These are phyloP conservation scores for Urocolius indicus DNA, from an alignment of 2,113 vertebrate genomes.

Conservation along the genomic window DNA sequence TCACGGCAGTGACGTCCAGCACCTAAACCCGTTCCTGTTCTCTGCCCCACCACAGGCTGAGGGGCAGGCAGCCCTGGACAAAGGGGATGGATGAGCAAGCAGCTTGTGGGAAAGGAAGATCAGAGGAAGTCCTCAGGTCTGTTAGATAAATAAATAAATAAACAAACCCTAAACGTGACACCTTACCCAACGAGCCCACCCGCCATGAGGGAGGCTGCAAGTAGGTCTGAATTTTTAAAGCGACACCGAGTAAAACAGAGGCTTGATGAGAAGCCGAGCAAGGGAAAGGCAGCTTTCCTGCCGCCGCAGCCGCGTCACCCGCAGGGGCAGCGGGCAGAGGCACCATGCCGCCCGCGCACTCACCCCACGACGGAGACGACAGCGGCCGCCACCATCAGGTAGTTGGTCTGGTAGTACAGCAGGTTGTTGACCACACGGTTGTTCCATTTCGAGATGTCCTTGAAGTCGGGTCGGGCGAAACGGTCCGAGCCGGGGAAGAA, in stretches of 20 bases:
- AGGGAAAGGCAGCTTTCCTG: neutral
- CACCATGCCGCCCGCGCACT: constrained; percentile 49
- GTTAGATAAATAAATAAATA: neutral
- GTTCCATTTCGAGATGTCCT: constrained; percentile 91
- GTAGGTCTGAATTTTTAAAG: neutral
- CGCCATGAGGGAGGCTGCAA: neutral
- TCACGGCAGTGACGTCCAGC: neutral
- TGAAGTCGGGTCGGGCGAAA: constrained; percentile 86
- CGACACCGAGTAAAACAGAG: neutral
- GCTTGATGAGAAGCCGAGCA: neutral
- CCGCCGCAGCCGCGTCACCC: neutral
- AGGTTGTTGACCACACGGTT: constrained; percentile 93
- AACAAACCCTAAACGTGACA: neutral
- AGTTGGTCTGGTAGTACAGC: constrained; percentile 96
- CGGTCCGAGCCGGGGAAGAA: constrained; percentile 88
- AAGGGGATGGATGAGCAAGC: too few species aligned
- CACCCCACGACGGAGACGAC: constrained; percentile 90
- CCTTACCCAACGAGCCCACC: neutral
- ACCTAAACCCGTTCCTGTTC: neutral
- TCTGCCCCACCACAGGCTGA: neutral
- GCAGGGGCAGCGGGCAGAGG: neutral
- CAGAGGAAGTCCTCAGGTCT: neutral
- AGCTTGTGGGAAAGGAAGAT: accelerated
- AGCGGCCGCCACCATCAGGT: constrained; percentile 81
- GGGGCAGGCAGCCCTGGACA: neutral